Base-by-base conservation (phyloP, 1,140 invertebrate genomes). In the Oncopodura yosiiana region DNA sequence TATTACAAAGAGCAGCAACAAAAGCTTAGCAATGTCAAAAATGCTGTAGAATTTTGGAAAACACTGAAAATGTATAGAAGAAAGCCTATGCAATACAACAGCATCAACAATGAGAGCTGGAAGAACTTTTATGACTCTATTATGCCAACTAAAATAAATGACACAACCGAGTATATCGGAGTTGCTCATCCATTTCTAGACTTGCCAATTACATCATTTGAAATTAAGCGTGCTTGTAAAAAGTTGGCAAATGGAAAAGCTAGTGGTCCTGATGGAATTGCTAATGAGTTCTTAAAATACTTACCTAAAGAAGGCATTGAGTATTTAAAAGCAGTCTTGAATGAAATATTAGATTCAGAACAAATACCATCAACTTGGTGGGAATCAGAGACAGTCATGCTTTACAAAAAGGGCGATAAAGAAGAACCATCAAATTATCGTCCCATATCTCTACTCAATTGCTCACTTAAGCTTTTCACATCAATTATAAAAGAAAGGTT, bases 271-370 rank as follows among this genome's bases (percentile, higher is more conserved):
- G 69, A 71, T 29, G 19, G 23, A 0, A 69, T 71, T 4, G 44
- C 63, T 18, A 67, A 67, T 30, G 58, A 66, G 36, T 24, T 66
- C 2, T 29, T 72, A 0, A 70, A 69, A 61, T 63, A 69, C 12
- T 39, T 72, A 5, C 56, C 63, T 1, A 21, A 42, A 14, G 1
- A 27, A 3, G 34, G 24, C 1, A 38, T 18, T 36, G 1, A 27
- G 11, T 3, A 19, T 29, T 9, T 60, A 0, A 2, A 36, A 27
- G 3, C 19, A 0, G n/a, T 37, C 1, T 53, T 56, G 26, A 53
- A 53, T 11, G 3, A 42, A 1, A 50, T 54, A 2, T 37, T 57
- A 16, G 16, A 49, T 1, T 16, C 21, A 5, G 45, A 39, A 18
- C 9, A 24, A 3, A n/a, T 37, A 0, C 59, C 54, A 21, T 12